Evolutionary conservation across 2,113 vertebrate species (phyloP), one percentile per base, ranked within the genome.

Genomic region (Pollimyrus isidori): DNA sequence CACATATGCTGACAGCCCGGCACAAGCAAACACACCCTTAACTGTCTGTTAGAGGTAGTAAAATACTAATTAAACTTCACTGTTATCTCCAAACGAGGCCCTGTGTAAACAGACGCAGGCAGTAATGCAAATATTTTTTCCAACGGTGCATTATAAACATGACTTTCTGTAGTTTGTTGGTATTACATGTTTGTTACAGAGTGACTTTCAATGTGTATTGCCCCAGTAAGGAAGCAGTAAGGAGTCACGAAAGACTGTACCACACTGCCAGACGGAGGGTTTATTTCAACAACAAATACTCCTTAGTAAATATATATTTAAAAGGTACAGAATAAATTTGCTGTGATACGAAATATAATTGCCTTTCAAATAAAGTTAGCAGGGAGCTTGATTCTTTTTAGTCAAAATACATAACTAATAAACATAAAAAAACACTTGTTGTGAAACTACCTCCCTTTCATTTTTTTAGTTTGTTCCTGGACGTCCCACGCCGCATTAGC

Each of bases 201-300:
- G 42, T 84, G 21, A n/a, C 82, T 48, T 48, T 48, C 23, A 84
- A 84, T 84, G 82, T 48, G 82, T 84, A 84, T 84, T 84, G 82
- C 45, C 2, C 39, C 82, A 45, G 82, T 48, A 42, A 48, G 82
- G 45, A 84, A 84, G 35, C 52, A 19, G 52, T 6, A 53, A 53
- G 17, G 17, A 53, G 17, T 80, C 21, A 84, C 19, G 42, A 48
- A 48, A 42, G 82, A 84, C 23, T 84, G 23, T 39, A 84, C 19
- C 82, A 84, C 21, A 48, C 9, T 48, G 15, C 21, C 21, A 84
- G 80, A 84, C 80, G 19, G 42, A 84, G 82, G 82, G 39, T 84
- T 3, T 45, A 48, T 45, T 46, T 46, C 42, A 84, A 84, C 82
- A 48, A 46, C 7, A 45, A 42, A 84, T 46, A 39, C 35, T 46